Percentiles rank a stretch among this genome's conserved stretches.
Evolutionary conservation across 2,113 vertebrate genomes (phyloP).

Genomic region (Laticauda colubrina): DNA sequence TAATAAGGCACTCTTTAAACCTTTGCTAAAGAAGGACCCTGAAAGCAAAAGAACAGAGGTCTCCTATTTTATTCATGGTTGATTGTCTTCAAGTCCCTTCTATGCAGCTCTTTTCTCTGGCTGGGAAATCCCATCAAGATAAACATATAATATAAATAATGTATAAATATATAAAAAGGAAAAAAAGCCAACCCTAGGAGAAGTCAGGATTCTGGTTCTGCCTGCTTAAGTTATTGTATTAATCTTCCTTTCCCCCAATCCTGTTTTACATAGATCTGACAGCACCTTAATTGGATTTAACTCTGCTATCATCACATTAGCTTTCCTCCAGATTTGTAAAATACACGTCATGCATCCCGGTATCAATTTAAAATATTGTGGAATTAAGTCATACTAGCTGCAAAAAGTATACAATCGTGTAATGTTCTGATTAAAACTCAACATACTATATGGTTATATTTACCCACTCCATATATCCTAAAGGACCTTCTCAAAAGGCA

Average conservation of each 20-base stretch:
- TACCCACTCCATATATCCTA: background rate
- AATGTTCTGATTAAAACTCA: background rate
- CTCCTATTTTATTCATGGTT: background rate
- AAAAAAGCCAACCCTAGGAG: background rate
- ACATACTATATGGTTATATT: background rate
- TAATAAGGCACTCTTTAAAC: background rate
- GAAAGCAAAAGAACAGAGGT: background rate
- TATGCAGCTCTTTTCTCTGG: background rate
- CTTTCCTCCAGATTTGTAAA: background rate
- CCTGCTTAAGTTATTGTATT: background rate
- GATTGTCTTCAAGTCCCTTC: background rate
- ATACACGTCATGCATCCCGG: background rate
- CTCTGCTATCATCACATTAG: background rate
- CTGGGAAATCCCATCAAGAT: background rate
- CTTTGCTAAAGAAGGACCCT: background rate
- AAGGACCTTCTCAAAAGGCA: background rate
- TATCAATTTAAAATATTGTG: background rate
- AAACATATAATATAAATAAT: background rate
- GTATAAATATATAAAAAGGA: background rate
- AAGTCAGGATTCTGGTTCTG: background rate
- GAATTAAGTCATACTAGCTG: background rate
- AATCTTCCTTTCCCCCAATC: background rate
- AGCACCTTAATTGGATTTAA: background rate
- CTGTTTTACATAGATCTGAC: background rate
- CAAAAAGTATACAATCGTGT: background rate